Conservation (phyloP, 2,113 vertebrate genomes). For the Hemichromis elongatus region DNA sequence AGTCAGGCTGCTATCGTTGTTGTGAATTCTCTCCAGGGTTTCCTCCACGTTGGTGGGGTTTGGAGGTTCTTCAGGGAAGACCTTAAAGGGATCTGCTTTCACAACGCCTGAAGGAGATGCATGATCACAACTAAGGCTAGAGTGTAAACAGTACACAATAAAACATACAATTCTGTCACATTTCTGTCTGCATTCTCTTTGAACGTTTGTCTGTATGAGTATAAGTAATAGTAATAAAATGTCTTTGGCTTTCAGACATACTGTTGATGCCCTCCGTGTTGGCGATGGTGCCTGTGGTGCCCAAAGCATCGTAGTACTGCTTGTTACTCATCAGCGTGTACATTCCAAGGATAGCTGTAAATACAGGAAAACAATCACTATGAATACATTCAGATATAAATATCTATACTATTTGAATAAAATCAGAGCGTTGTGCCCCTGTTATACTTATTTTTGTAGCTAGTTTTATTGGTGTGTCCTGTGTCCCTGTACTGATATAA, state of each 20-base stretch:
- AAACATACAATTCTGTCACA: not conserved
- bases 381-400: not conserved
- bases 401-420: not conserved
- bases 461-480: not conserved
- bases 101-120: slow-evolving; percentile 82
- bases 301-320: slow-evolving; percentile 95
- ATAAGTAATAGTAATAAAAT: accelerated
- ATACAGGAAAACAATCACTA: not conserved
- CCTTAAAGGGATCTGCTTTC: slow-evolving; percentile 87
- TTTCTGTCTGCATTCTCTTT: not conserved
- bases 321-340: slow-evolving; percentile 99
- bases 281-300: slow-evolving; percentile 80
- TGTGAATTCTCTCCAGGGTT: slow-evolving; percentile 81
- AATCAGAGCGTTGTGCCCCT: not conserved
- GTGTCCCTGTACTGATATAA: not conserved
- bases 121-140: not conserved
- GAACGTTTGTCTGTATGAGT: not conserved
- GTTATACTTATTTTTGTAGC: not conserved
- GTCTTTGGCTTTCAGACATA: slow-evolving; percentile 64
- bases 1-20: slow-evolving; percentile 78
- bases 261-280: slow-evolving; percentile 97
- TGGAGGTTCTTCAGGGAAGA: slow-evolving; percentile 88
- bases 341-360: slow-evolving; percentile 93
- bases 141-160: not conserved
- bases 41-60: slow-evolving; percentile 91